Percentiles rank a stretch among this genome's conserved stretches.
Conservation (phyloP, 1,140 invertebrate genomes). For the Procambarus virginalis region DNA sequence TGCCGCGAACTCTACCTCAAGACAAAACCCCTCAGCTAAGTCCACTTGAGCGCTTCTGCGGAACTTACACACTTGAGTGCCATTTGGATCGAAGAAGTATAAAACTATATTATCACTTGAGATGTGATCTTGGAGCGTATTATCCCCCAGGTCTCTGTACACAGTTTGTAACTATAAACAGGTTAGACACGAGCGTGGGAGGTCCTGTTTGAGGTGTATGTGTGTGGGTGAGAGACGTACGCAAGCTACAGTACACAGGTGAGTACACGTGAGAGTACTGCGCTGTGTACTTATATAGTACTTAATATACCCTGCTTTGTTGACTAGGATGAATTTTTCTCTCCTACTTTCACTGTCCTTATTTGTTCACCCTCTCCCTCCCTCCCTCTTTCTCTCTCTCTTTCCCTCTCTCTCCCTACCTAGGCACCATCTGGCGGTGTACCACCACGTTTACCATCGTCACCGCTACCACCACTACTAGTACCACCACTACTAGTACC, state of each 20-base stretch:
- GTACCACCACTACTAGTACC: too few species aligned
- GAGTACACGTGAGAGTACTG: slow-evolving; percentile 48
- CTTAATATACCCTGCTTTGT: slow-evolving; percentile 46
- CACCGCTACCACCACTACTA: not conserved
- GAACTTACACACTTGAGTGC: too few species aligned
- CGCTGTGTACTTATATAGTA: slow-evolving; percentile 18
- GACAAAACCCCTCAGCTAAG: too few species aligned
- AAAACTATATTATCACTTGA: not conserved
- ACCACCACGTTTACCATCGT: not conserved
- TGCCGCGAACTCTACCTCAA: too few species aligned
- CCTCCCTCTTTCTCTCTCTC: too few species aligned
- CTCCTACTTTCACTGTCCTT: too few species aligned
- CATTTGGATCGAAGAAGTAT: not conserved
- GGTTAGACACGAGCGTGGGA: not conserved
- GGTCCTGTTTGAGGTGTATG: not conserved
- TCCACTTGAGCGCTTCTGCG: too few species aligned
- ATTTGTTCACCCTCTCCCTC: not conserved
- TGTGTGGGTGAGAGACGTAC: slow-evolving; percentile 17
- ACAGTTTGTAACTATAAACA: not conserved
- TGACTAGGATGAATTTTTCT: slow-evolving; percentile 17
- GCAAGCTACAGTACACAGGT: slow-evolving; percentile 42
- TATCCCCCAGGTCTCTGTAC: not conserved
- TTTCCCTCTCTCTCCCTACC: not conserved
- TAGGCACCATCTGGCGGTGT: not conserved
- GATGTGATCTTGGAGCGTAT: not conserved